Percentiles rank a stretch among this genome's conserved stretches.
phyloP scores from a whole-genome alignment of 2,888 invertebrate genomes.

The Heteropelma amictum region DNA sequence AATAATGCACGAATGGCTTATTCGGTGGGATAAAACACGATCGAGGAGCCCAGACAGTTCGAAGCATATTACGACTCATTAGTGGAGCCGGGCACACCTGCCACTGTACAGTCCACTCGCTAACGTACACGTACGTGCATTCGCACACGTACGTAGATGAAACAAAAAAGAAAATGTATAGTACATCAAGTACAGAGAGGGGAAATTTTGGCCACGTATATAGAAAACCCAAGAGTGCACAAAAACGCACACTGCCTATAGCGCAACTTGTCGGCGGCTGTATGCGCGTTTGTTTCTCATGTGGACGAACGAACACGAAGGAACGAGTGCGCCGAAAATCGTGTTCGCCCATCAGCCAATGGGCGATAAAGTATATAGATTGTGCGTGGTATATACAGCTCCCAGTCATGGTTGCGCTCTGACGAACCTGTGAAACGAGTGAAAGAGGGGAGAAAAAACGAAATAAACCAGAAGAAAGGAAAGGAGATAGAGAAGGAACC shows the following conservation, averaged over 20 bases:
- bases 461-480: conserved; percentile 14
- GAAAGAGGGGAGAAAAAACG: conserved; percentile 43
- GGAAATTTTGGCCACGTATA: neutral
- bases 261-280: conserved; percentile 9
- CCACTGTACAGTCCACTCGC: conserved; percentile 10
- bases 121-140: neutral
- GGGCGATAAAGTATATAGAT: conserved; percentile 48
- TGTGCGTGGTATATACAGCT: conserved; percentile 35
- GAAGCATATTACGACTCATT: conserved; percentile 39
- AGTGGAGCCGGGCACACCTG: conserved; percentile 41
- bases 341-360: conserved; percentile 33
- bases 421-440: conserved; percentile 37
- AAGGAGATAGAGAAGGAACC: conserved; percentile 37
- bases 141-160: neutral
- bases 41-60: conserved; percentile 16
- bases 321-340: conserved; percentile 48
- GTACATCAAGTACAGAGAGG: neutral
- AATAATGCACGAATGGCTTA: conserved; percentile 16
- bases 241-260: conserved; percentile 14
- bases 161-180: neutral
- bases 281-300: neutral
- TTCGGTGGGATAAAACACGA: conserved; percentile 25
- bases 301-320: neutral
- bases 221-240: conserved; percentile 6
- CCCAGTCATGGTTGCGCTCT: conserved; percentile 31